Percentiles rank a stretch among this genome's conserved stretches.
phyloP scores from a whole-genome alignment of 2,797 vertebrate species.

The Tiaroga cobitis region DNA sequence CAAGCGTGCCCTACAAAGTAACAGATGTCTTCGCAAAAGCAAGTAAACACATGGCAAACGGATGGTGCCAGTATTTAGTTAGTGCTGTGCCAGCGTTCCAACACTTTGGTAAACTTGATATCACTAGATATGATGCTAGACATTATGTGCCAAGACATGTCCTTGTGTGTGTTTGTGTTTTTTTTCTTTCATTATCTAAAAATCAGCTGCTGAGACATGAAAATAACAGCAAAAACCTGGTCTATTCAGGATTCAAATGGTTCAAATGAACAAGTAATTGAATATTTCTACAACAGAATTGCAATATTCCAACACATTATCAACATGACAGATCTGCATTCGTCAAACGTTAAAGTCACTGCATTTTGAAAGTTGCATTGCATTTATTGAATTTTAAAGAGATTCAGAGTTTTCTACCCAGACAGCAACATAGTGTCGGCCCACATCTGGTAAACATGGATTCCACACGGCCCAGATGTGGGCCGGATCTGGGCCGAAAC shows the following conservation, averaged over 20 bases:
- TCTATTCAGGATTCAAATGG: not conserved
- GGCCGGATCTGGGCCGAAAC: too few species aligned
- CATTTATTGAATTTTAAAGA: not conserved
- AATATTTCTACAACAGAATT: not conserved
- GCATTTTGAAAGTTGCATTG: not conserved
- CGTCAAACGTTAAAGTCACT: not conserved
- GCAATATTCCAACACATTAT: not conserved
- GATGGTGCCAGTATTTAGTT: not conserved
- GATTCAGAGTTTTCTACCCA: not conserved
- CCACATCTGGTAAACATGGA: too few species aligned
- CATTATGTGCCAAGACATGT: not conserved
- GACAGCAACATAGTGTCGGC: too few species aligned
- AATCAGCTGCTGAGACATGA: not conserved
- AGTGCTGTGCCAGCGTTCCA: not conserved
- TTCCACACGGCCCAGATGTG: too few species aligned
- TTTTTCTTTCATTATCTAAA: not conserved
- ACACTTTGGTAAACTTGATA: slow-evolving; percentile 1
- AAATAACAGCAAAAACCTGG: not conserved
- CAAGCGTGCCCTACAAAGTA: slow-evolving; percentile 21
- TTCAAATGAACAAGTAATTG: not conserved
- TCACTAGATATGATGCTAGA: not conserved
- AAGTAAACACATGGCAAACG: slow-evolving; percentile 6
- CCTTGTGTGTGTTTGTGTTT: not conserved
- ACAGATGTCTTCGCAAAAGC: not conserved
- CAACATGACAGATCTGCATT: not conserved